These are phyloP conservation scores for Rhynchonycteris naso DNA, from an alignment of 2,797 vertebrate genomes.

Conservation along the genomic window DNA sequence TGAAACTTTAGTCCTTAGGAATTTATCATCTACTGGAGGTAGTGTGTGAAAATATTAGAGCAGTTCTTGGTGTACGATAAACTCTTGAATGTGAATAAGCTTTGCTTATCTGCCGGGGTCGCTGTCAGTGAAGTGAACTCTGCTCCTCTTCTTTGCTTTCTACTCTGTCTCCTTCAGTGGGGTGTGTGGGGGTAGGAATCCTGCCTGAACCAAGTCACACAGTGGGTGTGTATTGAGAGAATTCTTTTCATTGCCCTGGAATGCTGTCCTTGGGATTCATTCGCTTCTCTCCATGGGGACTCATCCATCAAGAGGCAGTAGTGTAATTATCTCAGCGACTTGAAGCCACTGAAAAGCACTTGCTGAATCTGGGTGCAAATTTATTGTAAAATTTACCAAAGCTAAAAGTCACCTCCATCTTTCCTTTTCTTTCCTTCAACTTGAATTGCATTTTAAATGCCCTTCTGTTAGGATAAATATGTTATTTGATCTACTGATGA, in stretches of 20 bases:
- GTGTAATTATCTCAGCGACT: conserved; percentile 51
- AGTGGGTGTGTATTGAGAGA: background rate
- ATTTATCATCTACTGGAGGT: background rate
- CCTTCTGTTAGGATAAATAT: conserved; percentile 64
- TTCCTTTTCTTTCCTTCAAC: background rate
- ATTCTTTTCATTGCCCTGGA: conserved; percentile 9
- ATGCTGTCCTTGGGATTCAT: conserved; percentile 48
- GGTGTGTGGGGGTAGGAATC: background rate
- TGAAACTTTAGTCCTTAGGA: background rate
- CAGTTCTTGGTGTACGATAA: background rate
- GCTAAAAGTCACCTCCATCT: conserved; percentile 23
- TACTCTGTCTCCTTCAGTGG: background rate
- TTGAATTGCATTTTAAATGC: conserved; percentile 31
- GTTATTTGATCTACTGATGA: conserved; percentile 42
- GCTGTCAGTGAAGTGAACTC: background rate
- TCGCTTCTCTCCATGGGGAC: conserved; percentile 8
- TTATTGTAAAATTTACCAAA: conserved; percentile 59
- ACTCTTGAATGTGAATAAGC: background rate
- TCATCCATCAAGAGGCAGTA: background rate
- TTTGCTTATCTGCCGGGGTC: background rate
- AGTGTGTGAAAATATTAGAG: too few species aligned
- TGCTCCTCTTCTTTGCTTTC: background rate
- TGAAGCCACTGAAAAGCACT: conserved; percentile 10
- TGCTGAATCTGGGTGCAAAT: conserved; percentile 19
- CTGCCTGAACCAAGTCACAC: background rate